Conservation (phyloP, 2,888 invertebrate genomes). For the Diogma glabrata region DNA sequence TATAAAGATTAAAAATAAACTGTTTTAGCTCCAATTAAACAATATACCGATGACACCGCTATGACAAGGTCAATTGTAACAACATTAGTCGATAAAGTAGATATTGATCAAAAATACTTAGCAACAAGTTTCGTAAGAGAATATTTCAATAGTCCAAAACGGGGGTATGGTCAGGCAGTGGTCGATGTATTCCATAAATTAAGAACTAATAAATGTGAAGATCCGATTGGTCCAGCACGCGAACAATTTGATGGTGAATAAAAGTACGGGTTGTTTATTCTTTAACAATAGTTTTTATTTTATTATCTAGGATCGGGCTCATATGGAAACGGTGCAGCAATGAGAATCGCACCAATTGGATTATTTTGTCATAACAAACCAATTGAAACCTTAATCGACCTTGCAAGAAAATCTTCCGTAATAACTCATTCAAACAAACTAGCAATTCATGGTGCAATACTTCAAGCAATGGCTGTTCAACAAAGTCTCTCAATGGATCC, state of each 20-base stretch:
- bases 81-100: constrained; percentile 43
- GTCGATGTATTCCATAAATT: constrained; percentile 44
- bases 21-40: constrained; percentile 40
- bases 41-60: constrained; percentile 59
- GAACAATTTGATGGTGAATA: constrained; percentile 55
- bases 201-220: constrained; percentile 40
- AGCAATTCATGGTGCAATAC: constrained; percentile 45
- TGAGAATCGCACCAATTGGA: constrained; percentile 57
- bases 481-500: constrained; percentile 40
- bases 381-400: constrained; percentile 38
- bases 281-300: too few relatives aligned
- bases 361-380: constrained; percentile 40
- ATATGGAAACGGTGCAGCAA: constrained; percentile 68
- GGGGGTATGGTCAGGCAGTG: constrained; percentile 55
- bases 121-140: constrained; percentile 51
- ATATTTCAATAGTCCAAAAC: constrained; percentile 45
- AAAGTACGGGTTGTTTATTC: too few relatives aligned
- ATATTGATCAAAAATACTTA: constrained; percentile 45
- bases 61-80: constrained; percentile 53
- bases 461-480: constrained; percentile 46
- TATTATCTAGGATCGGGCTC: constrained; percentile 55
- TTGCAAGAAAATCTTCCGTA: constrained; percentile 39
- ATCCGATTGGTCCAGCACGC: constrained; percentile 49
- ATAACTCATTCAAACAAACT: constrained; percentile 51
- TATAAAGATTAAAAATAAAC: constrained; percentile 9